These are phyloP conservation scores for Diphyllodes magnificus DNA, from an alignment of 2,113 vertebrate species.

Conservation along the genomic window DNA sequence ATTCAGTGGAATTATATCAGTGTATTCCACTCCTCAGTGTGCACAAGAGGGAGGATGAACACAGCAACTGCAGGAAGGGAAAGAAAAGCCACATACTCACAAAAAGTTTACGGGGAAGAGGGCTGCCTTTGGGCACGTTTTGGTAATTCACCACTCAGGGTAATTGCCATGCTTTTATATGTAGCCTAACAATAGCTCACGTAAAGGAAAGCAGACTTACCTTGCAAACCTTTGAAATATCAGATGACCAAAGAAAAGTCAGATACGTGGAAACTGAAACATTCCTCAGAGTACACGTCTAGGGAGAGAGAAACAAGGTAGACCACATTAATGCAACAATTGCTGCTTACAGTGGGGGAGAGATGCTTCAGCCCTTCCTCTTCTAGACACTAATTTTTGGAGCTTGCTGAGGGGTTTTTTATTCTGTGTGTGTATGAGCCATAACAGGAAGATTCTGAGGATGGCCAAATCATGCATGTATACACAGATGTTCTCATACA, in stretches of 20 bases:
- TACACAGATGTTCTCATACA: not conserved
- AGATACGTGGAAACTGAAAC: not conserved
- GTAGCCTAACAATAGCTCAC: not conserved
- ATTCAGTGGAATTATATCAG: not conserved
- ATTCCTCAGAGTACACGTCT: not conserved
- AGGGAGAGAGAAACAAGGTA: not conserved
- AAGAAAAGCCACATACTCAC: not conserved
- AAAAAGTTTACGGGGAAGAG: not conserved
- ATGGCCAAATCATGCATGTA: not conserved
- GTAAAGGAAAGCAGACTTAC: not conserved
- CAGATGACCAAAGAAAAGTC: not conserved
- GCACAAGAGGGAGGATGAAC: not conserved
- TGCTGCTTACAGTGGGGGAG: not conserved
- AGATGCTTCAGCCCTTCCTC: not conserved
- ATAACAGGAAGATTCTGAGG: not conserved
- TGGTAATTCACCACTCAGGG: not conserved
- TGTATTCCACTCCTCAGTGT: not conserved
- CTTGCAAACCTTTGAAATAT: not conserved
- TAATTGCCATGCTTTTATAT: not conserved
- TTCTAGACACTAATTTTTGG: not conserved
- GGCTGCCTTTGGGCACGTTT: not conserved
- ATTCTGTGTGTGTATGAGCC: not conserved
- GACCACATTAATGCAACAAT: not conserved
- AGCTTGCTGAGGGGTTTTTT: not conserved
- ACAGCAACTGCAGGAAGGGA: not conserved